Evolutionary conservation across 2,113 vertebrate species (phyloP).

Genomic region (Entomyzon cyanotis): DNA sequence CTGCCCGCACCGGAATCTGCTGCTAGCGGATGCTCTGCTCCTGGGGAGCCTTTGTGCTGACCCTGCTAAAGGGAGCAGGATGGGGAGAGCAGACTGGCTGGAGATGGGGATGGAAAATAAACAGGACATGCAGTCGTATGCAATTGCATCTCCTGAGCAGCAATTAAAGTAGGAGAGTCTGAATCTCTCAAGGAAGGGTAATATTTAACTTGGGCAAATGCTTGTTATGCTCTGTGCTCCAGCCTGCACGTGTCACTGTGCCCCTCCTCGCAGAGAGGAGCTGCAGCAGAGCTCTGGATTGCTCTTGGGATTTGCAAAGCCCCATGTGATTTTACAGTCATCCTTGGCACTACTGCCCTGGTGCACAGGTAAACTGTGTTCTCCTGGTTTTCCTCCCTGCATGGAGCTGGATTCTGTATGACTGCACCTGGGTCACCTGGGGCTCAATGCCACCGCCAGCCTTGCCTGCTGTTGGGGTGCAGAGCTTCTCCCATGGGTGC

Average conservation of each 20-base stretch:
- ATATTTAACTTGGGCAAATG: slow-evolving; percentile 16
- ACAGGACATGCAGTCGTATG: not conserved
- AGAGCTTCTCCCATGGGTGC: not conserved
- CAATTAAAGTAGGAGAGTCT: not conserved
- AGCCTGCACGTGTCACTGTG: not conserved
- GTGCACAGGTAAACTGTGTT: rapidly evolving
- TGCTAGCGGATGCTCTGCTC: not conserved
- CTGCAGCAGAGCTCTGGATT: not conserved
- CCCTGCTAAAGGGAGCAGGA: not conserved
- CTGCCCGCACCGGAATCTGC: not conserved
- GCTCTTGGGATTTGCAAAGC: not conserved
- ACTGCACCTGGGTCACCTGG: rapidly evolving
- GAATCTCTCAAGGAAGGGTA: not conserved
- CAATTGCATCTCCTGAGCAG: not conserved
- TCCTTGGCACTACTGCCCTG: rapidly evolving
- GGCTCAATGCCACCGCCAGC: rapidly evolving
- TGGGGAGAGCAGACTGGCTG: not conserved
- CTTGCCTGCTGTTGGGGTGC: not conserved
- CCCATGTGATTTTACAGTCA: rapidly evolving
- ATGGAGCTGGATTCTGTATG: rapidly evolving
- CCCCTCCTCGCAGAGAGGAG: not conserved
- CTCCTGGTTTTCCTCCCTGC: not conserved
- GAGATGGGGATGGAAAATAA: not conserved
- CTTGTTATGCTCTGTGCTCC: not conserved
- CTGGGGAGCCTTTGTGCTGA: not conserved